Evolutionary conservation across 2,797 vertebrate genomes (phyloP).

Genomic region (Poliocrania exsul): DNA sequence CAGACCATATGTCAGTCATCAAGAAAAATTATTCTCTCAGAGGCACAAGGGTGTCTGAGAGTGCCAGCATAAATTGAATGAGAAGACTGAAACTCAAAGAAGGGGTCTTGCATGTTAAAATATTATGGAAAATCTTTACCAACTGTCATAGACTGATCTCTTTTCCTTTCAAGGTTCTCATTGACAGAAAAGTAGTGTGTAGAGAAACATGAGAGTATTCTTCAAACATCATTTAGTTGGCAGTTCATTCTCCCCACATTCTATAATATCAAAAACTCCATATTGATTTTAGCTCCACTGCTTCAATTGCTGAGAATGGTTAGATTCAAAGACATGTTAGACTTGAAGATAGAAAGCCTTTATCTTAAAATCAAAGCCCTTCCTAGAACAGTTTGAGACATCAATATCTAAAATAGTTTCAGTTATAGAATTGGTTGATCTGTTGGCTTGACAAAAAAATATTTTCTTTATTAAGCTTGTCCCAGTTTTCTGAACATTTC

Average conservation of each 20-base stretch:
- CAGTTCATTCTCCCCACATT: not conserved
- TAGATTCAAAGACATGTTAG: not conserved
- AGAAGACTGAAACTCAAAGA: constrained; percentile 4
- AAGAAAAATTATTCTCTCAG: constrained; percentile 1
- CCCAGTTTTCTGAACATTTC: not conserved
- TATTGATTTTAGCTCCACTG: not conserved
- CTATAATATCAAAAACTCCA: not conserved
- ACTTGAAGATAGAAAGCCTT: not conserved
- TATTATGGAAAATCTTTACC: constrained; percentile 25
- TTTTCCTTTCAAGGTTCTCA: constrained; percentile 11
- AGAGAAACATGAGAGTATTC: constrained; percentile 17
- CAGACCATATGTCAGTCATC: not conserved
- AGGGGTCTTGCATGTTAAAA: not conserved
- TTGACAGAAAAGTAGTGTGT: not conserved
- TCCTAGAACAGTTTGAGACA: not conserved
- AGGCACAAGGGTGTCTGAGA: not conserved
- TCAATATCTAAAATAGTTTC: not conserved
- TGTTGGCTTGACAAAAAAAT: not conserved
- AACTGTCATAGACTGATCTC: not conserved
- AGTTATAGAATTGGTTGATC: not conserved
- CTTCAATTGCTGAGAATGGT: not conserved
- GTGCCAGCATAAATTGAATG: constrained; percentile 11
- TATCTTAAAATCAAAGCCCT: not conserved
- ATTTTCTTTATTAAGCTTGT: not conserved
- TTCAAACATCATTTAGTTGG: constrained; percentile 5